phyloP scores from a whole-genome alignment of 2,888 invertebrate genomes.

The Zele albiditarsus region DNA sequence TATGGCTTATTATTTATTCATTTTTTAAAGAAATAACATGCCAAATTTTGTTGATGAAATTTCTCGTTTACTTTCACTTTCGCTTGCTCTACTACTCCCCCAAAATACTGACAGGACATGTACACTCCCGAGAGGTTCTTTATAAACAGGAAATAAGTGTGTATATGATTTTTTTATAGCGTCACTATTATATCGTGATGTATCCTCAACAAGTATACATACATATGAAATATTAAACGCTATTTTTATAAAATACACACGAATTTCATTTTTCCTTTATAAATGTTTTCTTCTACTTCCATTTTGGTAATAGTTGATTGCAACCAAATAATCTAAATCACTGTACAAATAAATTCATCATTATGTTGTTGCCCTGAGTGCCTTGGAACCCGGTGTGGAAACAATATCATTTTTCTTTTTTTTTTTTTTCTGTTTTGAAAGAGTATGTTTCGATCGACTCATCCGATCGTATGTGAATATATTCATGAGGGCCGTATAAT shows the following conservation, averaged over 20 bases:
- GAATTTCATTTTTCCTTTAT: slow-evolving; percentile 40
- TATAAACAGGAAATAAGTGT: slow-evolving; percentile 46
- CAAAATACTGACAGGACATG: slow-evolving; percentile 52
- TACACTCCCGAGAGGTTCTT: slow-evolving; percentile 50
- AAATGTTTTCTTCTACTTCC: slow-evolving; percentile 22
- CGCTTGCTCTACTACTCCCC: slow-evolving; percentile 36
- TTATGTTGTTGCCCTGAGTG: slow-evolving; percentile 67
- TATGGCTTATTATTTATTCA: slow-evolving; percentile 27
- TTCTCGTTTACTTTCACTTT: slow-evolving; percentile 38
- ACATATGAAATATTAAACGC: slow-evolving; percentile 46
- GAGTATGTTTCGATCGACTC: neutral
- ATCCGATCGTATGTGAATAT: neutral
- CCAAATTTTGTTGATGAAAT: slow-evolving; percentile 22
- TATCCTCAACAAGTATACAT: slow-evolving; percentile 41
- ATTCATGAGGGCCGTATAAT: neutral
- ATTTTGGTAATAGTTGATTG: slow-evolving; percentile 39
- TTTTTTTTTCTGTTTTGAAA: slow-evolving; percentile 20
- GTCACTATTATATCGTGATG: slow-evolving; percentile 44
- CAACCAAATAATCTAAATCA: slow-evolving; percentile 62
- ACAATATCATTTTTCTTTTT: slow-evolving; percentile 51
- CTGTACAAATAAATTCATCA: slow-evolving; percentile 62
- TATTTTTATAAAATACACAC: slow-evolving; percentile 50
- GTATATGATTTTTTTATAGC: slow-evolving; percentile 32
- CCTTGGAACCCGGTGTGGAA: slow-evolving; percentile 65
- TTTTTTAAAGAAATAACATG: slow-evolving; percentile 6